Evolutionary conservation across 1,140 invertebrate genomes (phyloP).

Genomic region (Anthonomus grandis): DNA sequence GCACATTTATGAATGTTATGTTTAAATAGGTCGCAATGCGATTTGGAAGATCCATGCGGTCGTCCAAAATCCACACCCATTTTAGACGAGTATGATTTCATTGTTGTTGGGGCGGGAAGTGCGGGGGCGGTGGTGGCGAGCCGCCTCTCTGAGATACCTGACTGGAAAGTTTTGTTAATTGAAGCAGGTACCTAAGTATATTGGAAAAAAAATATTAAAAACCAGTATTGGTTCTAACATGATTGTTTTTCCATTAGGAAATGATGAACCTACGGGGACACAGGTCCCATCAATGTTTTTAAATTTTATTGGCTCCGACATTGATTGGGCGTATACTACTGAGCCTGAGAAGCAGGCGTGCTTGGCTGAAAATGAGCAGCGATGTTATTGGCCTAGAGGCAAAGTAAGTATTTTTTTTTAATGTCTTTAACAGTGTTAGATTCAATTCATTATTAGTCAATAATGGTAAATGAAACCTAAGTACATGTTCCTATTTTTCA

Average conservation of each 20-base stretch:
- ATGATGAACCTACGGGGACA: constrained; percentile 77
- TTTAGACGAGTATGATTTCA: constrained; percentile 71
- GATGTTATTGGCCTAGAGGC: constrained; percentile 80
- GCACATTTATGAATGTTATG: not conserved
- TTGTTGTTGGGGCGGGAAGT: constrained; percentile 84
- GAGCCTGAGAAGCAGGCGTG: constrained; percentile 83
- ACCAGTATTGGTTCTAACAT: not conserved
- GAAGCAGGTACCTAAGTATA: constrained; percentile 61
- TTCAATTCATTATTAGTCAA: too few species aligned
- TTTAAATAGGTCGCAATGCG: constrained; percentile 70
- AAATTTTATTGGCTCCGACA: constrained; percentile 75
- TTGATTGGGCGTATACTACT: constrained; percentile 85
- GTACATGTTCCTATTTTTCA: too few species aligned
- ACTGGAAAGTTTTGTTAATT: constrained; percentile 75
- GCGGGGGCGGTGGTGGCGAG: constrained; percentile 80
- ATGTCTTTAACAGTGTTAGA: too few species aligned
- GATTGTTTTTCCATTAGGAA: constrained; percentile 48
- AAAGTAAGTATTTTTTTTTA: constrained; percentile 59
- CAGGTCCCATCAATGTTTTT: constrained; percentile 83
- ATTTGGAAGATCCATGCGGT: constrained; percentile 79
- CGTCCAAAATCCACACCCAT: constrained; percentile 51
- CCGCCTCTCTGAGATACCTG: constrained; percentile 71
- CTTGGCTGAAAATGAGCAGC: constrained; percentile 66
- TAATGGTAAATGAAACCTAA: too few species aligned
- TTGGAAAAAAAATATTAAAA: not conserved